Evolutionary conservation across 2,113 vertebrate species (phyloP).

Genomic region (Uropsilus gracilis): DNA sequence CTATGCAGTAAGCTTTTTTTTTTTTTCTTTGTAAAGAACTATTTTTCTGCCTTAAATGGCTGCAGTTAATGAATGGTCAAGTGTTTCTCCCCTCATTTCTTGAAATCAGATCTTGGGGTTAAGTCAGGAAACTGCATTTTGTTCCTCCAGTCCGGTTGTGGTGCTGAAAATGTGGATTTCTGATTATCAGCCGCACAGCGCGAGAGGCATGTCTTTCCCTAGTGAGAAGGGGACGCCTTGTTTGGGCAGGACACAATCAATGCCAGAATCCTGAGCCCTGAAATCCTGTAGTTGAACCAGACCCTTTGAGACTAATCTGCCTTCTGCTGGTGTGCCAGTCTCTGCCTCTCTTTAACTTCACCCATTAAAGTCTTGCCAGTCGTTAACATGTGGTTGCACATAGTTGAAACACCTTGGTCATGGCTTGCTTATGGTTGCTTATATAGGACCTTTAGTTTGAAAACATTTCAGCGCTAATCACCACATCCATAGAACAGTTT

Average conservation of each 20-base stretch:
- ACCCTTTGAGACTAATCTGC: conserved; percentile 66
- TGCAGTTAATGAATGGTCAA: conserved; percentile 82
- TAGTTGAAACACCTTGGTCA: not conserved
- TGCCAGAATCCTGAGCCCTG: conserved; percentile 66
- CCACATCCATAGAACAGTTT: not conserved
- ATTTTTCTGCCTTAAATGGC: conserved; percentile 57
- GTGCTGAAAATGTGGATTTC: conserved; percentile 81
- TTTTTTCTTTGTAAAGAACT: conserved; percentile 58
- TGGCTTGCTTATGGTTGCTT: not conserved
- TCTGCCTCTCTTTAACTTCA: conserved; percentile 30
- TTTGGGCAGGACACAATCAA: conserved; percentile 56
- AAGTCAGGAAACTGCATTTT: conserved; percentile 83
- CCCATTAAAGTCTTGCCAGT: conserved; percentile 11
- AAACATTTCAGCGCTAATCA: not conserved
- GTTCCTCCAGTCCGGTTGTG: conserved; percentile 78
- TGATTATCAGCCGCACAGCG: conserved; percentile 81
- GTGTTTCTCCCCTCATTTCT: conserved; percentile 69
- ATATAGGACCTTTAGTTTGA: not conserved
- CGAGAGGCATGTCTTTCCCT: conserved; percentile 76
- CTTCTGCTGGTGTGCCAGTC: not conserved
- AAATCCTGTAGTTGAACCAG: conserved; percentile 70
- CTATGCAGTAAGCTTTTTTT: conserved; percentile 64
- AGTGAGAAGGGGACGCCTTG: conserved; percentile 73
- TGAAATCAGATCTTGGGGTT: conserved; percentile 84
- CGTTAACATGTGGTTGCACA: not conserved